Evolutionary conservation across 1,140 invertebrate species (phyloP).

Genomic region (Bradysia coprophila): DNA sequence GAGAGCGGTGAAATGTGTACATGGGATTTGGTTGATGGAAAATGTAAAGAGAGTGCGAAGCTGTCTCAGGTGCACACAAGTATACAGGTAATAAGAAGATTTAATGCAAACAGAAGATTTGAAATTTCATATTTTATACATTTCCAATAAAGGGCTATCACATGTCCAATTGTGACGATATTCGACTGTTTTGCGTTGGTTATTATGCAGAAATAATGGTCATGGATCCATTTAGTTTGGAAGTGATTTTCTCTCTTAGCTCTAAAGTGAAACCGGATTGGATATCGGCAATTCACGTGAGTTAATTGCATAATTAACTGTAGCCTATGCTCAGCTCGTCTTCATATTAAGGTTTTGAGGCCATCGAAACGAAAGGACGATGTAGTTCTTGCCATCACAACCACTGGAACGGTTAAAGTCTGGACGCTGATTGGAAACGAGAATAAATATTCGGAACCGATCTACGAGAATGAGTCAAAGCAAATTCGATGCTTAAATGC

Average conservation of each 20-base stretch:
- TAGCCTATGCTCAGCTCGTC: too few relatives aligned
- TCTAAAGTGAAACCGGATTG: slow-evolving; percentile 95
- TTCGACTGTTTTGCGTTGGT: slow-evolving; percentile 80
- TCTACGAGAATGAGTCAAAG: slow-evolving; percentile 97
- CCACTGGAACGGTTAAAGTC: slow-evolving; percentile 93
- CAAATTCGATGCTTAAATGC: slow-evolving; percentile 89
- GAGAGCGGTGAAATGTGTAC: slow-evolving; percentile 98
- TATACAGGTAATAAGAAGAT: too few relatives aligned
- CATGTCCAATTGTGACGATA: slow-evolving; percentile 57
- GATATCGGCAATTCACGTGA: slow-evolving; percentile 88
- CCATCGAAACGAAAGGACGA: slow-evolving; percentile 87
- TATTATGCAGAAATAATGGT: slow-evolving; percentile 96
- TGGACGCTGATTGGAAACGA: slow-evolving; percentile 88
- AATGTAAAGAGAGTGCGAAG: slow-evolving; percentile 84
- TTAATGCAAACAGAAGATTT: too few relatives aligned
- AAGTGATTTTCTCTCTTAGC: slow-evolving; percentile 79
- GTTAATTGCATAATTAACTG: slow-evolving; percentile 8
- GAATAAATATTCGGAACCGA: slow-evolving; percentile 64
- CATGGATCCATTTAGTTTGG: slow-evolving; percentile 90
- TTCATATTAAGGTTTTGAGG: slow-evolving; percentile 44
- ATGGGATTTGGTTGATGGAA: slow-evolving; percentile 93
- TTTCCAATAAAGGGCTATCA: slow-evolving; percentile 84
- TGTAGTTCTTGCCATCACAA: slow-evolving; percentile 88
- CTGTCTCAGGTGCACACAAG: slow-evolving; percentile 80
- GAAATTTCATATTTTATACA: too few relatives aligned